Conservation (phyloP, 2,113 vertebrate genomes). For the Aviceda subcristata region DNA sequence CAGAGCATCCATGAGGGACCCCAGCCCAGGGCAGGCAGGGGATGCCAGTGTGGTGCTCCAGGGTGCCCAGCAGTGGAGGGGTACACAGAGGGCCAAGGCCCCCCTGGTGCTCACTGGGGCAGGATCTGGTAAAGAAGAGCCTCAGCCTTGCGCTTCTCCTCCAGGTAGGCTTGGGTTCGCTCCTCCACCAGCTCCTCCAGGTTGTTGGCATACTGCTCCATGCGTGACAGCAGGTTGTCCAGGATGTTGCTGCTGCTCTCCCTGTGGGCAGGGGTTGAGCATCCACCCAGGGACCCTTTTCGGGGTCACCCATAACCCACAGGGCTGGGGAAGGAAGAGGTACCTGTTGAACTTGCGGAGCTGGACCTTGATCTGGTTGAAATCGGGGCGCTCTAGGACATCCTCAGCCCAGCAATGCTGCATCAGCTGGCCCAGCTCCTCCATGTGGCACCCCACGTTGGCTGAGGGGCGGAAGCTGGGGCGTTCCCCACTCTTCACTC, state of each 20-base stretch:
- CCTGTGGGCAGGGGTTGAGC: constrained; percentile 51
- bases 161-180: constrained; percentile 90
- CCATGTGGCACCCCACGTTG: constrained; percentile 78
- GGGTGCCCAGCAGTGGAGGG: no score
- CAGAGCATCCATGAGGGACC: not conserved
- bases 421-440: constrained; percentile 87
- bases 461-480: constrained; percentile 81
- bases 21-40: not conserved
- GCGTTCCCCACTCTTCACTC: constrained; percentile 68
- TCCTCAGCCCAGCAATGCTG: constrained; percentile 90
- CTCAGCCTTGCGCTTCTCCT: constrained; percentile 93
- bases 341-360: constrained; percentile 90
- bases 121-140: constrained; percentile 95
- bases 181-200: constrained; percentile 96
- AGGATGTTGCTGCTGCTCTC: constrained; percentile 89
- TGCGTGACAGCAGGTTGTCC: constrained; percentile 90
- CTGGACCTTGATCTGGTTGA: constrained; percentile 85
- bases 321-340: fast-evolving
- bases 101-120: constrained; percentile 82
- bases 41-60: not conserved
- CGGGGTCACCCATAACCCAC: fast-evolving
- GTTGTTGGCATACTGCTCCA: constrained; percentile 97
- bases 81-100: fast-evolving
- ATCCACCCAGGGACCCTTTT: fast-evolving
- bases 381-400: constrained; percentile 82